Percentiles rank a stretch among this genome's conserved stretches.
Conservation (phyloP, 64 coral and sea anemone species). For the Stichodactyla mertensii region DNA sequence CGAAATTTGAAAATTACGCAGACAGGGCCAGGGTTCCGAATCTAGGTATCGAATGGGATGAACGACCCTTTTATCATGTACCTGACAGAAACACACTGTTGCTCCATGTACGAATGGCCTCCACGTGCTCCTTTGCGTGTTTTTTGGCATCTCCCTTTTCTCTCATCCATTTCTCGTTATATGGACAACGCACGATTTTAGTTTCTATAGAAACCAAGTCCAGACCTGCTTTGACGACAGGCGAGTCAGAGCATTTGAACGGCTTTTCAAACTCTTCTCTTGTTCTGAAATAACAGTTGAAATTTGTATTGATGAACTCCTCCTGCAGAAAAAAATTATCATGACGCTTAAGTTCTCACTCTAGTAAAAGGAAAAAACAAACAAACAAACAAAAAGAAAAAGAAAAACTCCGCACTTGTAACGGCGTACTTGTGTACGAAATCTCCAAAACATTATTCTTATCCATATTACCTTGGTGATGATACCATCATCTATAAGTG, state of each 20-base stretch:
- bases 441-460: neutral
- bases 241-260: constrained; percentile 28
- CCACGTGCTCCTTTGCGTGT: constrained; percentile 32
- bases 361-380: too few species aligned
- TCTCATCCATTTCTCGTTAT: constrained; percentile 52
- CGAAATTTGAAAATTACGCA: too few species aligned
- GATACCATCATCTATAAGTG: constrained; percentile 29
- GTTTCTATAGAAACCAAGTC: constrained; percentile 64
- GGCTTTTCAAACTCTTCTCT: constrained; percentile 57
- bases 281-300: constrained; percentile 35
- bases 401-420: too few species aligned
- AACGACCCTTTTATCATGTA: neutral
- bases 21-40: too few species aligned
- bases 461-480: constrained; percentile 50
- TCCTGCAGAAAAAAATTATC: constrained; percentile 17
- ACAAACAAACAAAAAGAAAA: too few species aligned
- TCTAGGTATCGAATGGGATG: too few species aligned
- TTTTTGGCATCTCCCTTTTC: constrained; percentile 44
- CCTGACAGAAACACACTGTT: constrained; percentile 42
- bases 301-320: constrained; percentile 51
- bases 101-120: constrained; percentile 50
- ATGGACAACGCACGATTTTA: constrained; percentile 40
- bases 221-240: constrained; percentile 54
- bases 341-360: too few species aligned
- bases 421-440: neutral